These are phyloP conservation scores for Crenichthys baileyi DNA, from an alignment of 2,797 vertebrate species.

Conservation along the genomic window DNA sequence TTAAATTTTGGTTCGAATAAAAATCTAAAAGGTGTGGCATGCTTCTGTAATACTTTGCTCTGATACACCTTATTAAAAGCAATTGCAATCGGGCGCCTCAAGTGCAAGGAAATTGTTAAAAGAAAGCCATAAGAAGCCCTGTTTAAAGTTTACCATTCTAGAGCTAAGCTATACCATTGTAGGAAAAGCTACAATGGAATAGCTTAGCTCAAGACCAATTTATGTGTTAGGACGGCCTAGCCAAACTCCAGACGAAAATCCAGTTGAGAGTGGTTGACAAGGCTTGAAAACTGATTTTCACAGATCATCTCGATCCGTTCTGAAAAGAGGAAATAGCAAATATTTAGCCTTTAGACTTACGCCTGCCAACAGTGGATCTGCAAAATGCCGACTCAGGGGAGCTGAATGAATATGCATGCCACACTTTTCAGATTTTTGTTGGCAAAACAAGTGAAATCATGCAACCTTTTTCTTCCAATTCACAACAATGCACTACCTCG, in stretches of 20 bases:
- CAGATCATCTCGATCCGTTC: not conserved
- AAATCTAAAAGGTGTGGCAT: not conserved
- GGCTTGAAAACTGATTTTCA: not conserved
- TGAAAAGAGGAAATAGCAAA: too few relatives aligned
- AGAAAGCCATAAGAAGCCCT: not conserved
- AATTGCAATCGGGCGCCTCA: not conserved
- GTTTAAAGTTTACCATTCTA: not conserved
- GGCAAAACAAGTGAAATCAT: not conserved
- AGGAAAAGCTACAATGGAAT: not conserved
- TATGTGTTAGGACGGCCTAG: not conserved
- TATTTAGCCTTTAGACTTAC: not conserved
- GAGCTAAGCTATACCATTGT: too few relatives aligned
- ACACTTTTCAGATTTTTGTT: not conserved
- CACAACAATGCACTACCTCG: not conserved
- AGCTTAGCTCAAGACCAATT: not conserved
- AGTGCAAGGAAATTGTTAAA: not conserved
- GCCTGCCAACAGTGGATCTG: not conserved
- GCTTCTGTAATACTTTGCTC: not conserved
- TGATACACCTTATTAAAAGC: not conserved
- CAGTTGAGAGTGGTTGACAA: not conserved
- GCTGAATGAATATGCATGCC: not conserved
- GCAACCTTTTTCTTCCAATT: not conserved
- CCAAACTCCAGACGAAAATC: not conserved
- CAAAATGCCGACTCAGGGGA: not conserved
- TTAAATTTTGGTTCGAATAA: not conserved